Base-by-base conservation (phyloP, 2,797 vertebrate species). In the Phyllotis vaccarum region DNA sequence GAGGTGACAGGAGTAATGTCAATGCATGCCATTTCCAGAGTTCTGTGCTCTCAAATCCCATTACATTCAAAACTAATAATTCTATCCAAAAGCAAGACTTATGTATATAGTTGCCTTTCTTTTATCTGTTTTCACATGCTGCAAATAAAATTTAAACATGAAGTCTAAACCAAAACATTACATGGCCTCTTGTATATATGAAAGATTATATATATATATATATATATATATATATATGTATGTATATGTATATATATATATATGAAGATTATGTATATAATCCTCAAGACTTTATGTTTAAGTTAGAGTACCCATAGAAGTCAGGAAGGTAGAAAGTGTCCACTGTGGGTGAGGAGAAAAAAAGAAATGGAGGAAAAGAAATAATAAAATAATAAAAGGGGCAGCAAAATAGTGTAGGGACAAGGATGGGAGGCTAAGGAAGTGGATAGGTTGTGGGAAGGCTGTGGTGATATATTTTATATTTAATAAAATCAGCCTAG, bases 21-120 rank as follows among this genome's bases (percentile, higher is more conserved):
- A 92, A 0, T 66, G 54, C 49, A 11, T 83, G 34, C 4, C n/a
- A 43, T 68, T 52, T 72, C 14, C 24, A 80, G 56, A 89, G 62
- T 37, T 75, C 64, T 87, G 31, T 83, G 46, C 52, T 93, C 94
- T 90, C 68, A 72, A 90, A 81, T 46, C n/a, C n/a, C 16, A 68
- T n/a, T 85, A 91, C 64, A 93, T 82, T 49, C 82, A 72, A 94
- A 52, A 14, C 37, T 6, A 90, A 90, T 94, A 90, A 89, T 96
- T 94, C 60, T 85, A 70, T 66, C 46, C n/a, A 49, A 34, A 92
- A 70, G 66, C 94, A 89, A 92, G 40, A 66, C 70, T 76, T 82
- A 17, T 93, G 56, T 86, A 13, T 75, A 90, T 96, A 74, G 83
- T 89, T 93, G 64, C 58, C n/a, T 37, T 93, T 92, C 93, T 31